Base-by-base conservation (phyloP, 2,888 invertebrate genomes). In the Agriopis aurantiaria region DNA sequence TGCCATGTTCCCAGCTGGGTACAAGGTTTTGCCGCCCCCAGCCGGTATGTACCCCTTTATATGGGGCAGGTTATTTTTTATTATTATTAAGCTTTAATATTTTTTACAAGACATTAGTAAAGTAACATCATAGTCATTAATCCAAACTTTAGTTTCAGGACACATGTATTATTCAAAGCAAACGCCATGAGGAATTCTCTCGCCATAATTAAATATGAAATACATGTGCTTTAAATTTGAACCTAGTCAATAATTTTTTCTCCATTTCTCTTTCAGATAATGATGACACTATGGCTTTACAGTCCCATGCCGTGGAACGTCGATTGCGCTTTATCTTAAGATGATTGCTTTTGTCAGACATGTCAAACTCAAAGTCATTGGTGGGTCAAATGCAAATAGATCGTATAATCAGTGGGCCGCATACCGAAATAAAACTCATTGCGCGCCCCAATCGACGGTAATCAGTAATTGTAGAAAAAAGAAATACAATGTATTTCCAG, bases 1-100 rank as follows among this genome's bases (percentile, higher is more conserved):
- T 89, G 95, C 98, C 75, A 97, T 99, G 96, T 99, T 99, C 92
- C 99, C 99, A 65, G 97, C 99, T 11, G 99, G 99, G 70, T 99
- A 99, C 94, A 99, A 99, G 96, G 97, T 99, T 85, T 95, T 99
- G 73, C 98, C 98, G 73, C 99, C 99, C 8, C 99, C 99, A 43
- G 98, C 98, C 67, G 98, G 97, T 94, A 90, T 80, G 93, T 88
- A 82, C 77, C 71, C 46, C 63, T 69, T 56, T 52, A 78, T 76
- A 73, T 69, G 69, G 68, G 66, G 68, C 45, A 53, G 59, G 55
- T 59, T 56, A 65, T 51, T 64, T 65, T 53, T 49, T 75, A 41
- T 64, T 17, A 68, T 58, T 77, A 68, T 56, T 76, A 65, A 72
- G 72, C 58, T 72, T 61, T 52, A 70, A 71, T 69, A 76, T 76